These are phyloP conservation scores for Rhodinocichla rosea DNA, from an alignment of 2,113 vertebrate genomes.

Conservation along the genomic window DNA sequence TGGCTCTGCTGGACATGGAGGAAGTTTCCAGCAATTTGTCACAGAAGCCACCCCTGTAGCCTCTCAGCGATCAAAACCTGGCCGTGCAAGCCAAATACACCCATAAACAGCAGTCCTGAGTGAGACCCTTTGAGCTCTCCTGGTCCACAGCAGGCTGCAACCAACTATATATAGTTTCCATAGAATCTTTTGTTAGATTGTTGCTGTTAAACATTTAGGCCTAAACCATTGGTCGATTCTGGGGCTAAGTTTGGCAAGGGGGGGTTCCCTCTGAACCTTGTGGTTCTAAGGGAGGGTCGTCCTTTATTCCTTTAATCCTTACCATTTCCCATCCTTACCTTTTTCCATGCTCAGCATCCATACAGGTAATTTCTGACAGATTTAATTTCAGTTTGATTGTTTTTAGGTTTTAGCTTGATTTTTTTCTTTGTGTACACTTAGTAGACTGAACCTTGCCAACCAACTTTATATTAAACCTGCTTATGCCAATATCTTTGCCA, in stretches of 20 bases:
- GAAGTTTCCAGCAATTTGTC: neutral
- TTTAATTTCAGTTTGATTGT: neutral
- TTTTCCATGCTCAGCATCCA: neutral
- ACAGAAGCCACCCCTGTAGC: neutral
- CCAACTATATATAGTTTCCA: neutral
- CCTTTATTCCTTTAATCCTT: neutral
- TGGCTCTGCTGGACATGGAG: neutral
- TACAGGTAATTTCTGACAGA: neutral
- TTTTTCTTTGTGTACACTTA: neutral
- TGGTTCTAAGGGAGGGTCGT: neutral
- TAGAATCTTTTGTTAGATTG: neutral
- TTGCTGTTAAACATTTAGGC: neutral
- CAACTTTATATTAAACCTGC: neutral
- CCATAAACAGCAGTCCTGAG: neutral
- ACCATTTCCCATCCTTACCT: neutral
- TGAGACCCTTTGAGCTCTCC: neutral
- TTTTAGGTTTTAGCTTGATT: neutral
- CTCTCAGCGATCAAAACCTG: neutral
- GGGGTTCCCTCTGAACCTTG: neutral
- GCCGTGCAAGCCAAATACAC: neutral
- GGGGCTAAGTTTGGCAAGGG: neutral
- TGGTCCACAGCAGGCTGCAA: too few relatives aligned
- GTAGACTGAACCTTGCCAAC: neutral
- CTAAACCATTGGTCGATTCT: fast-evolving
- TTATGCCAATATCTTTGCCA: neutral